Evolutionary conservation across 1,140 invertebrate species (phyloP).

Genomic region (Acromyrmex charruanus): DNA sequence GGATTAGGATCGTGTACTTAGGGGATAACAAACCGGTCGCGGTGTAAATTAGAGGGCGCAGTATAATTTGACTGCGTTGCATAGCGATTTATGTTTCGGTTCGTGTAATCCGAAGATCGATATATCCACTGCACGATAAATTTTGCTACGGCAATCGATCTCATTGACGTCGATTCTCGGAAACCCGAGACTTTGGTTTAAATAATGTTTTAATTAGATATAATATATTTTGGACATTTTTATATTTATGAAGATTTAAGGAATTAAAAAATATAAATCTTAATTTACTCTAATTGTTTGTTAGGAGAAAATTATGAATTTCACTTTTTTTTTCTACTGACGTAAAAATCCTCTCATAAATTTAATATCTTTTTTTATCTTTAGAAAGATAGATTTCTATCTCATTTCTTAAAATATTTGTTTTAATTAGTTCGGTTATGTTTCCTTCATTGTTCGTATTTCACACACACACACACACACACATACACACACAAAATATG

Average conservation of each 20-base stretch:
- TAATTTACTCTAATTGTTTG: neutral
- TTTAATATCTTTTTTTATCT: neutral
- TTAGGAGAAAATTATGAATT: neutral
- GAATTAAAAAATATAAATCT: neutral
- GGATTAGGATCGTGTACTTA: conserved; percentile 51
- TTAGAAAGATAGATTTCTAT: neutral
- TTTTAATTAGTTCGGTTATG: no score
- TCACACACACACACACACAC: no score
- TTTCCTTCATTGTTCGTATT: no score
- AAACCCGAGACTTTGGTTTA: neutral
- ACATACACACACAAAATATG: no score
- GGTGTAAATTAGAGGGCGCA: conserved; percentile 46
- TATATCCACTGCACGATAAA: neutral
- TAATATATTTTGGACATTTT: conserved; percentile 6
- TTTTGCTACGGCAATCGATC: neutral
- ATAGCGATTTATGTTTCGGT: conserved; percentile 22
- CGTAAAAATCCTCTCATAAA: neutral
- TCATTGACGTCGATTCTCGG: neutral
- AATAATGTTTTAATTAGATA: neutral
- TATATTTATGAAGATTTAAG: neutral
- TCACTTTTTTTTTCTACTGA: neutral
- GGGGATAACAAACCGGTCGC: conserved; percentile 25
- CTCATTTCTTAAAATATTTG: no score
- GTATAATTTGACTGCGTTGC: conserved; percentile 34
- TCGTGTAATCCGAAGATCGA: conserved; percentile 18